Conservation (phyloP, 2,797 vertebrate genomes). For the Betta splendens region DNA sequence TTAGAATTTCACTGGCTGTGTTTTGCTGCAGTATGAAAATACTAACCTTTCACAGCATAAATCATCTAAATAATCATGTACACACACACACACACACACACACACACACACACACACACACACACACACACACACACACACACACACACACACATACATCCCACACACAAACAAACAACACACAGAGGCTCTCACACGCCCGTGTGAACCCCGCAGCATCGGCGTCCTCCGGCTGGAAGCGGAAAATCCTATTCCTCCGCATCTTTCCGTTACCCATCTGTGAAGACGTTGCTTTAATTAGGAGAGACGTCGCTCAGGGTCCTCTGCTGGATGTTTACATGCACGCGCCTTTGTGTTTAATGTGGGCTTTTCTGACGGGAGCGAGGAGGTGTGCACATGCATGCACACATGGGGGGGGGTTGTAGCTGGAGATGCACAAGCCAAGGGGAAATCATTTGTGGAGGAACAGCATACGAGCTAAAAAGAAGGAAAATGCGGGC, state of each 20-base stretch:
- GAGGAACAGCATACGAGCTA: constrained; percentile 2
- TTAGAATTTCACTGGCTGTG: background rate
- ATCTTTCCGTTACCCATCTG: constrained; percentile 59
- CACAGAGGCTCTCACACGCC: constrained; percentile 10
- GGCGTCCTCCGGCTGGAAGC: constrained; percentile 22
- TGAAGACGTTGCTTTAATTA: constrained; percentile 65
- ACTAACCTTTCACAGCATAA: background rate
- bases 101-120: too few relatives aligned
- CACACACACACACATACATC: too few relatives aligned
- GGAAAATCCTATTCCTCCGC: constrained; percentile 42
- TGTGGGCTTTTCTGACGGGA: constrained; percentile 15
- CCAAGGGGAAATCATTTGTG: constrained; percentile 23
- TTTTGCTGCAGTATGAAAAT: background rate
- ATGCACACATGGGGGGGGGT: constrained; percentile 23
- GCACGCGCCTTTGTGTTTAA: constrained; percentile 24
- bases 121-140: too few relatives aligned
- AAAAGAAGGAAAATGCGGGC: constrained; percentile 38
- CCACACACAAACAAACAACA: constrained; percentile 11
- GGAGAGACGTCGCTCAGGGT: constrained; percentile 41
- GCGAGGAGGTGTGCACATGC: background rate
- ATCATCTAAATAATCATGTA: constrained; percentile 4
- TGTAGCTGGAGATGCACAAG: constrained; percentile 15
- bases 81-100: too few relatives aligned
- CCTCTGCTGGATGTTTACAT: constrained; percentile 43
- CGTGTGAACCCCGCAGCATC: constrained; percentile 32